phyloP scores from a whole-genome alignment of 2,888 invertebrate genomes.

The Leptinotarsa juncta region DNA sequence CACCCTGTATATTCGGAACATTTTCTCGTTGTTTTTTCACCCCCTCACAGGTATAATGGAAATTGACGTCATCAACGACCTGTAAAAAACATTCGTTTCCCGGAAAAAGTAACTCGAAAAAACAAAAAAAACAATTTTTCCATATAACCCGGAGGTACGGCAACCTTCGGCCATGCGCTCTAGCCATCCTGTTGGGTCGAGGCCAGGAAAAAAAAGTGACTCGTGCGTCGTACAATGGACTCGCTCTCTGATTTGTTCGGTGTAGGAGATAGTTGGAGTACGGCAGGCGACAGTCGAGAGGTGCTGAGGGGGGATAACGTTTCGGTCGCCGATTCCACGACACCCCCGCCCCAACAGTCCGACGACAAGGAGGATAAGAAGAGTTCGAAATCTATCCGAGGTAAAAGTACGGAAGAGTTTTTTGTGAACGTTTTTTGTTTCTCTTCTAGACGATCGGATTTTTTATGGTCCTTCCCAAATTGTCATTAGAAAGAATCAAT shows the following conservation, averaged over 20 bases:
- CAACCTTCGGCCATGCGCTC: constrained; percentile 55
- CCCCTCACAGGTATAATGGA: constrained; percentile 19
- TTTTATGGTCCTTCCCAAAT: too few species aligned
- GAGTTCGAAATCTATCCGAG: constrained; percentile 76
- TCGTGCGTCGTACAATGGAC: constrained; percentile 62
- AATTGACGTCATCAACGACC: constrained; percentile 15
- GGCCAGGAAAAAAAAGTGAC: constrained; percentile 35
- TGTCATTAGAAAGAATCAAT: too few species aligned
- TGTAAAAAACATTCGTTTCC: background rate
- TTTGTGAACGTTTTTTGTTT: background rate
- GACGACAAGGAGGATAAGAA: constrained; percentile 69
- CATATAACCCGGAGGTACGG: constrained; percentile 25
- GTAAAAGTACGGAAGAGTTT: constrained; percentile 59
- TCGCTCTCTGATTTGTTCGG: constrained; percentile 66
- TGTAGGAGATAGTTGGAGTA: constrained; percentile 59
- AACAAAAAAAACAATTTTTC: background rate
- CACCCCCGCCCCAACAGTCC: constrained; percentile 66
- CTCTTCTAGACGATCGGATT: background rate
- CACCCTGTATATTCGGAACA: background rate
- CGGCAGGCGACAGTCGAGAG: constrained; percentile 44
- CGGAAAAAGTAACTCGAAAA: background rate
- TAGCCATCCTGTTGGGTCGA: constrained; percentile 42
- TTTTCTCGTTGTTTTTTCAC: constrained; percentile 1
- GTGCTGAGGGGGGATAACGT: constrained; percentile 52
- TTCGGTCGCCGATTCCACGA: constrained; percentile 71